These are phyloP conservation scores for Magallana angulata DNA, from an alignment of 1,140 invertebrate genomes.

Conservation along the genomic window DNA sequence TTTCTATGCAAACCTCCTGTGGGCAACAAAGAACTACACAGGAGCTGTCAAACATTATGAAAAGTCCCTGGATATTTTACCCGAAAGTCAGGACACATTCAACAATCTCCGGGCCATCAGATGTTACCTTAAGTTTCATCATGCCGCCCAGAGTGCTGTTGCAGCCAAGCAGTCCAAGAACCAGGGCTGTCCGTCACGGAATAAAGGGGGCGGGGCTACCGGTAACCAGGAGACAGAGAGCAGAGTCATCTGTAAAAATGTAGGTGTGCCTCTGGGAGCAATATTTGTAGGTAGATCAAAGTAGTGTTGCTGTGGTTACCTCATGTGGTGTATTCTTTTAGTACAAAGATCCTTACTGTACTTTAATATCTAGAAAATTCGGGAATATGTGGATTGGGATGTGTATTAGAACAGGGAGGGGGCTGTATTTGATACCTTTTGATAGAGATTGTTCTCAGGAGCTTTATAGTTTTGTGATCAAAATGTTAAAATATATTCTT, in stretches of 20 bases:
- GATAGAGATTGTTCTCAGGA: too few species aligned
- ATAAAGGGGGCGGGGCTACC: constrained; percentile 5
- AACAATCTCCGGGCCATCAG: constrained; percentile 82
- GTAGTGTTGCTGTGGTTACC: too few species aligned
- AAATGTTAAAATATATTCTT: too few species aligned
- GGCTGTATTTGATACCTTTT: too few species aligned
- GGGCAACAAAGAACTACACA: constrained; percentile 84
- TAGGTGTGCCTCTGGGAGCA: constrained; percentile 57
- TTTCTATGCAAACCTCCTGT: constrained; percentile 84
- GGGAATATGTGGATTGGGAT: too few species aligned
- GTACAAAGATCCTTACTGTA: too few species aligned
- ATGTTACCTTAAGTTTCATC: constrained; percentile 80
- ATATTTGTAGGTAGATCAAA: not conserved
- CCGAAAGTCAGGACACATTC: constrained; percentile 81
- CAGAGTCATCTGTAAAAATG: constrained; percentile 76
- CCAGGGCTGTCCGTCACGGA: constrained; percentile 63
- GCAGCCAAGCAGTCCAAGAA: constrained; percentile 63
- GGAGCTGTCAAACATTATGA: constrained; percentile 86
- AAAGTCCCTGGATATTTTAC: constrained; percentile 83
- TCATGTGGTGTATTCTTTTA: too few species aligned
- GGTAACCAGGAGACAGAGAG: constrained; percentile 70
- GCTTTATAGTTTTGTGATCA: too few species aligned
- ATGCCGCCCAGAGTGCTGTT: constrained; percentile 72
- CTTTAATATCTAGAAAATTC: too few species aligned
- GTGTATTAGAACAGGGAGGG: too few species aligned